Base-by-base conservation (phyloP, 2,888 invertebrate species). In the Punctoribates punctum region DNA sequence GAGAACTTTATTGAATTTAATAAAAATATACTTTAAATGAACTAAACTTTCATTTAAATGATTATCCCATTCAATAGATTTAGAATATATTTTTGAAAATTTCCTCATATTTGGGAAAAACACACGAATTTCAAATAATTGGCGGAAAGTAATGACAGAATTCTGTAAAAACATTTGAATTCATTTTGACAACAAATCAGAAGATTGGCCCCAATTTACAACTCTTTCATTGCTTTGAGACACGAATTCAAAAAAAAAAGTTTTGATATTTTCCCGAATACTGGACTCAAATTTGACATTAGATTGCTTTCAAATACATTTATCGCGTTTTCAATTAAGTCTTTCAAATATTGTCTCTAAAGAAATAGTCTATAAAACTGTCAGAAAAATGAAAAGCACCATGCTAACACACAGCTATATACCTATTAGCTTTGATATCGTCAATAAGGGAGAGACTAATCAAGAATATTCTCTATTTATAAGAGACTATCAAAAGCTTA, bases 261-360 rank as follows among this genome's bases (percentile, higher is more conserved):
- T 29, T 54, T 25, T 57, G 57, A 57, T 23, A 57, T 57, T 57
- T 60, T 60, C 60, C 60, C 60, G 27, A 60, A 60, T 23, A 42
- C 42, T 42, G 42, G 42, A 42, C 42, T 42, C 42, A 42, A 42
- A 42, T 42, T 5, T 42, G 42, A 42, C 13, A 42, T 42, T 42
- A 9, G 13, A 9, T 42, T 42, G 9, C 6, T 17, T 29, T 60
- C 15, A 60, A 57, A 25, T 20, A 20, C 54, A 20, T 20, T 20
- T 8, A 3, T 48, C 13, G 13, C 42, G 13, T 13, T 48, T 48
- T 34, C 34, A 34, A 34, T 34, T 34, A 34, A 34, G 5, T 34
- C 8, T 6, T 34, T n/a, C n/a, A n/a, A n/a, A n/a, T n/a, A n/a
- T n/a, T n/a, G n/a, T n/a, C n/a, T n/a, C n/a, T n/a, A n/a, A n/a